Evolutionary conservation across 2,797 vertebrate species (phyloP), one percentile per base, ranked within the genome.

Genomic region (Ibycter americanus): DNA sequence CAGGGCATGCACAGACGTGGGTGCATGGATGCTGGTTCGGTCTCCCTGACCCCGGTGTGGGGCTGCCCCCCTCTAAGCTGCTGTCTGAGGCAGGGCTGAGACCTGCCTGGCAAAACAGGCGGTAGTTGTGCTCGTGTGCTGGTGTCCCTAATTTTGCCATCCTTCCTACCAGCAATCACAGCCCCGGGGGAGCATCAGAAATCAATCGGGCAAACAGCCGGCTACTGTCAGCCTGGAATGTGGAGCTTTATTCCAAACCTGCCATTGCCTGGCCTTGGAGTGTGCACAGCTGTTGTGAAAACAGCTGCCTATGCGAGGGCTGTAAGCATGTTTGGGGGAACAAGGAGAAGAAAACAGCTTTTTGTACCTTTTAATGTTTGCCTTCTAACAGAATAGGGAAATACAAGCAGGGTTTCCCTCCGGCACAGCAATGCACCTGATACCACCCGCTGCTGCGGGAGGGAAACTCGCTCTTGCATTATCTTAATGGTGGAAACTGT

Each of bases 21-120:
- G 2, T 51, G 36, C 11, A 2, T 0, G 5, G 42, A 5, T 3
- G 9, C 34, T 31, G 80, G n/a, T 7, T 61, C 26, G 0, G 16
- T 29, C 46, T 59, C 18, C 4, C n/a, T 1, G 3, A 32, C 32
- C 47, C 29, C 8, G 3, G 4, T 8, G 6, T 6, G 31, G 40
- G 23, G 73, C 23, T 67, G 29, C 9, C 5, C n/a, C 26, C 12
- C 9, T 26, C 25, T 11, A 29, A 27, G 23, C 13, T 2, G 2
- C n/a, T 52, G 8, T 17, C 46, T 11, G 17, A 46, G 32, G n/a
- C 49, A 8, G 44, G 20, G 31, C 11, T 38, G 67, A 58, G 44
- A 58, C 20, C 42, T 20, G 42, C 49, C 27, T 21, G 16, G 36
- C 29, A 19, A 68, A 62, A 23, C 12, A 22, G 49, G 31, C n/a